Evolutionary conservation across 1,140 invertebrate species (phyloP).

Genomic region (Plutomurus gul): DNA sequence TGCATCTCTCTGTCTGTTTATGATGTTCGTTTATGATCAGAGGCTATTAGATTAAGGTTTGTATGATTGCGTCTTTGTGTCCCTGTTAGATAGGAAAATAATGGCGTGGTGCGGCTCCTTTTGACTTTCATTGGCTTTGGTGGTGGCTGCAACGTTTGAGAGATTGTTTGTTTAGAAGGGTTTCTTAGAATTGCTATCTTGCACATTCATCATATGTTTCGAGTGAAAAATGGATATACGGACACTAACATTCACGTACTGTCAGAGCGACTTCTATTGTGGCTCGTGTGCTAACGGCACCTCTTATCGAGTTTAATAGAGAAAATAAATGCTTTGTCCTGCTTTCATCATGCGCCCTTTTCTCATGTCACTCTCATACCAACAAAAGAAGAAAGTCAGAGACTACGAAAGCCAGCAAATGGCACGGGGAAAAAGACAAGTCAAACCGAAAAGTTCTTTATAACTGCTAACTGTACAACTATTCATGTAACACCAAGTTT

Average conservation of each 20-base stretch:
- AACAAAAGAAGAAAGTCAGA: neutral
- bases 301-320: constrained; percentile 1
- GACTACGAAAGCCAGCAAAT: neutral
- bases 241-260: neutral
- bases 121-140: too few species aligned
- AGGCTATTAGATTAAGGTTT: neutral
- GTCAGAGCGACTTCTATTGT: neutral
- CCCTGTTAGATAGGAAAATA: too few species aligned
- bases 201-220: too few species aligned
- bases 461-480: neutral
- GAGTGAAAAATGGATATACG: too few species aligned
- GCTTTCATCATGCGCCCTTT: constrained; percentile 2
- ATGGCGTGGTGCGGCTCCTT: neutral
- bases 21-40: neutral
- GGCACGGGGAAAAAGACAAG: neutral
- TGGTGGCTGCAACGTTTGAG: too few species aligned
- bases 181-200: too few species aligned
- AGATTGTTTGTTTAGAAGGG: too few species aligned
- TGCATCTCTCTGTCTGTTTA: too few species aligned
- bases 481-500: neutral
- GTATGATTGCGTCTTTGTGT: neutral
- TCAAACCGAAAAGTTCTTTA: neutral
- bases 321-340: neutral
- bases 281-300: neutral
- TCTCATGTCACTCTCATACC: constrained; percentile 22